Percentiles rank a stretch among this genome's conserved stretches.
Evolutionary conservation across 64 coral and sea anemone genomes (phyloP).

Genomic region (Dendronephthya gigantea): DNA sequence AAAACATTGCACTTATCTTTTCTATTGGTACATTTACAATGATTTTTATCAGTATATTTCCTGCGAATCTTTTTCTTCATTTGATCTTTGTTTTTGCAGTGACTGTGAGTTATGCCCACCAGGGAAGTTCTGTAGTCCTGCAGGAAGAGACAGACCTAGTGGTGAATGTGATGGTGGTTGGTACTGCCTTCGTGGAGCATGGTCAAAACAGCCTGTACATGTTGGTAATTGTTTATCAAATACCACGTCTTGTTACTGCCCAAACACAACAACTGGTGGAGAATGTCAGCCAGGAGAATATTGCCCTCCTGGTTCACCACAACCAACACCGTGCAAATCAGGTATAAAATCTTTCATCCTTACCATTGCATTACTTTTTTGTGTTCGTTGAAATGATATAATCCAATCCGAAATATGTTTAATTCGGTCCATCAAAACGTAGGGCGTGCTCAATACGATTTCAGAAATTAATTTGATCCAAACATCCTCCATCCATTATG

Average conservation of each 20-base stretch:
- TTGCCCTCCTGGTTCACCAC: constrained; percentile 62
- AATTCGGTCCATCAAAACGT: no score
- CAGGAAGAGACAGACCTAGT: constrained; percentile 51
- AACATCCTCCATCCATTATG: no score
- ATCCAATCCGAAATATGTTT: no score
- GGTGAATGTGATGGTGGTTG: constrained; percentile 66
- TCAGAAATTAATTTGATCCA: no score
- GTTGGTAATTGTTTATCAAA: constrained; percentile 54
- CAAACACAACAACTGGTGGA: constrained; percentile 78
- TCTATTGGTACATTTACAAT: no score
- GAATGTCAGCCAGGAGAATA: constrained; percentile 70
- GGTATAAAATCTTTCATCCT: no score
- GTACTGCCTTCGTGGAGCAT: constrained; percentile 72
- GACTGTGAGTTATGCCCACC: constrained; percentile 71
- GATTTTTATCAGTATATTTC: no score
- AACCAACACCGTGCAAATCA: constrained; percentile 61
- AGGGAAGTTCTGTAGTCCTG: constrained; percentile 66
- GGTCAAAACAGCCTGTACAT: constrained; percentile 54
- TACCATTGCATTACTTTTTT: background rate
- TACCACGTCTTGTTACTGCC: constrained; percentile 57
- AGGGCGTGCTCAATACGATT: no score
- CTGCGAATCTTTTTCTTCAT: no score
- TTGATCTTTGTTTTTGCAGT: constrained; percentile 28
- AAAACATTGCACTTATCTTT: no score
- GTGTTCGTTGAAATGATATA: background rate